These are phyloP conservation scores for Drosophila kurseongensis DNA, from an alignment of 1,140 invertebrate species.

Conservation along the genomic window DNA sequence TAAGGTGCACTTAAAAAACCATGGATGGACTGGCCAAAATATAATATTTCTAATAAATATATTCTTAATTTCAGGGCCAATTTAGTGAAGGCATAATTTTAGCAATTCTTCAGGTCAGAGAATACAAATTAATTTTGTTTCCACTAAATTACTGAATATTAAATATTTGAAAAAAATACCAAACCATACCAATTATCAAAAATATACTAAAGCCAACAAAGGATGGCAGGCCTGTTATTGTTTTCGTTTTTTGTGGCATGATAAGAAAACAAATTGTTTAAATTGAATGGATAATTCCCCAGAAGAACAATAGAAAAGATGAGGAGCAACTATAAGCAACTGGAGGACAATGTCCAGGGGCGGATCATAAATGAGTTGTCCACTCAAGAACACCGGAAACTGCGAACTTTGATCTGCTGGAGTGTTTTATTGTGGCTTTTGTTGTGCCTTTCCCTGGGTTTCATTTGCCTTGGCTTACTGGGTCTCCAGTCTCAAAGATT, in stretches of 20 bases:
- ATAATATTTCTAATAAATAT: no score
- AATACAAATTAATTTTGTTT: no score
- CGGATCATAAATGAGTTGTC: background rate
- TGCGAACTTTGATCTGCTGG: constrained; percentile 5
- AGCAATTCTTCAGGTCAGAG: no score
- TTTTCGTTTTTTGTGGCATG: constrained; percentile 1
- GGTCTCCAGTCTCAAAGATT: background rate
- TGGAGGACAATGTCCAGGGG: background rate
- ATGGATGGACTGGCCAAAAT: no score
- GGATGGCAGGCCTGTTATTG: background rate
- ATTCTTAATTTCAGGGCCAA: no score
- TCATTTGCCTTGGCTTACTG: background rate
- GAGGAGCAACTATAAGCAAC: constrained; percentile 1
- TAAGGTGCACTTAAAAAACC: no score
- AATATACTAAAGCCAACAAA: background rate
- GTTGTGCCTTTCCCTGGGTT: background rate
- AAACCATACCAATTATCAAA: background rate
- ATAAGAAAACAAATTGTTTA: background rate
- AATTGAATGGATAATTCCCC: background rate
- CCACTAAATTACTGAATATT: no score
- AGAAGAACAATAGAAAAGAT: background rate
- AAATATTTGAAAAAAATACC: no score
- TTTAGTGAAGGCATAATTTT: background rate
- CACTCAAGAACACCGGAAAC: background rate
- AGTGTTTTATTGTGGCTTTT: constrained; percentile 1